phyloP scores from a whole-genome alignment of 2,113 vertebrate species.

The Muntiacus reevesi region DNA sequence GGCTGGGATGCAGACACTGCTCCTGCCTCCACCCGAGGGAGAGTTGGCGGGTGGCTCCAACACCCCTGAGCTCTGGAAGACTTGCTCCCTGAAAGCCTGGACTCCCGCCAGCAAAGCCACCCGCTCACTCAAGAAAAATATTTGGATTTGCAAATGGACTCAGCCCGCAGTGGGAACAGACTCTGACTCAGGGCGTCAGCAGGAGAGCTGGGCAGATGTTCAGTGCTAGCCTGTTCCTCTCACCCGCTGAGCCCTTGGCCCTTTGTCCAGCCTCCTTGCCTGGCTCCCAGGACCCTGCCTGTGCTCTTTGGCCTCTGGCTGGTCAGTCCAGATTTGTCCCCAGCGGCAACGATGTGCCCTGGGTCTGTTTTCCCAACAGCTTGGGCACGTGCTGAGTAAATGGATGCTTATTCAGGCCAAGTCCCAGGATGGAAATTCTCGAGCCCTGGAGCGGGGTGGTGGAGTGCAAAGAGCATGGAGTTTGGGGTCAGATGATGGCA shows the following conservation, averaged over 20 bases:
- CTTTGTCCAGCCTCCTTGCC: neutral
- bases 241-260: neutral
- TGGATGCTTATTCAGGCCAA: neutral
- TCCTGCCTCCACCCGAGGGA: neutral
- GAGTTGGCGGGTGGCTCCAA: neutral
- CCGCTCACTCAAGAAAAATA: slow-evolving; percentile 39
- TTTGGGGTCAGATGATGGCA: neutral
- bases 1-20: neutral
- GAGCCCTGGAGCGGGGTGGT: neutral
- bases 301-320: neutral
- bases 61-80: neutral
- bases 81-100: neutral
- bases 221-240: neutral
- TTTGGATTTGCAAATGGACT: slow-evolving; percentile 19
- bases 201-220: neutral
- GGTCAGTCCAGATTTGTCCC: neutral
- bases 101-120: neutral
- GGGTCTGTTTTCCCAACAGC: slow-evolving; percentile 39
- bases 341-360: slow-evolving; percentile 26
- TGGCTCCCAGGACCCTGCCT: neutral
- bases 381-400: neutral
- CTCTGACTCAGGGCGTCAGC: neutral
- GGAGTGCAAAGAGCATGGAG: accelerated
- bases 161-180: neutral
- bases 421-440: slow-evolving; percentile 8